Percentiles rank a stretch among this genome's conserved stretches.
Conservation (phyloP, 2,113 vertebrate genomes). For the Leuciscus idus region DNA sequence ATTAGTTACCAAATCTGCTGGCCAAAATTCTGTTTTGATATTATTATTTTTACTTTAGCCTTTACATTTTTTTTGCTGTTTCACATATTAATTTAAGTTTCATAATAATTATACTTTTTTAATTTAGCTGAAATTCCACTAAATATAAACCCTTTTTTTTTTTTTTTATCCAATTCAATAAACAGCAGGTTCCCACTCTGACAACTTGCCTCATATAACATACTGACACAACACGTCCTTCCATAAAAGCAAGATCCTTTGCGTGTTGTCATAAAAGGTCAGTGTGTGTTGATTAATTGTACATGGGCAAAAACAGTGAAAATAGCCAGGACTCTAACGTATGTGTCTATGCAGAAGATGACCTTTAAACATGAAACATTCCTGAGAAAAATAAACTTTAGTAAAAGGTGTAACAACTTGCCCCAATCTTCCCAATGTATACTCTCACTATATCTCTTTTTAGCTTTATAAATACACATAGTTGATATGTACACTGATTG, state of each 20-base stretch:
- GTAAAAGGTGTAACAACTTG: not conserved
- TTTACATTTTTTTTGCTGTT: not conserved
- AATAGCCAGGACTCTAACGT: not conserved
- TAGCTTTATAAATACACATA: not conserved
- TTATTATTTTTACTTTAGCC: no score
- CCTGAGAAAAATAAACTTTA: not conserved
- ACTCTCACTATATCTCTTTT: not conserved
- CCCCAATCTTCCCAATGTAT: not conserved
- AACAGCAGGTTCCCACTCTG: not conserved
- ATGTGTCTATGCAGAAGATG: not conserved
- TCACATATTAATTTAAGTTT: not conserved
- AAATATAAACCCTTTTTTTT: not conserved
- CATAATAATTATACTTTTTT: not conserved
- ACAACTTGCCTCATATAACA: conserved; percentile 12
- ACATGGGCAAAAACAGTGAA: not conserved
- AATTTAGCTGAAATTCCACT: not conserved
- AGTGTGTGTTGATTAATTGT: conserved; percentile 15
- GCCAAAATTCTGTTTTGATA: not conserved
- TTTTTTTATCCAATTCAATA: not conserved
- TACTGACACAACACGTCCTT: not conserved
- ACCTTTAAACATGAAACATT: conserved; percentile 11
- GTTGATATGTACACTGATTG: not conserved
- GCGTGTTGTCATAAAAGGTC: not conserved
- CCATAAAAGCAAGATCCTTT: not conserved
- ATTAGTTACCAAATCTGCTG: not conserved